Base-by-base conservation (phyloP, 2,888 invertebrate genomes). In the Calephelis perditalis region DNA sequence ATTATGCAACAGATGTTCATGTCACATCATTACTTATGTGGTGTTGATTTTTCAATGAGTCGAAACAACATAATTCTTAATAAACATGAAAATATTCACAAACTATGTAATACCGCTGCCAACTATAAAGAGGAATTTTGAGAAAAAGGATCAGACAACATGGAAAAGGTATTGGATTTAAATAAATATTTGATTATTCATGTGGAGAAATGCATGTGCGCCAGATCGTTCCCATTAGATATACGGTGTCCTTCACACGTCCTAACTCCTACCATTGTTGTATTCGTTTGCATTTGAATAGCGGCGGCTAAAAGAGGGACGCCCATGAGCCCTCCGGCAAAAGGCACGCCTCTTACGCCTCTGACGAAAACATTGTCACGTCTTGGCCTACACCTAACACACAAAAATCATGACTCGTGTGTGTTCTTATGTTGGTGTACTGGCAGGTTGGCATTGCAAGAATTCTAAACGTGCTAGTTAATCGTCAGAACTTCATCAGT, bases 241-340 rank as follows among this genome's bases (percentile, higher is more conserved):
- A 86, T 85, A 76, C 84, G 78, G 79, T 85, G 89, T 86, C 89
- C 89, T 89, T 90, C 86, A 88, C 87, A 85, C 87, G 88, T 85
- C 89, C 88, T 86, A 85, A 84, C 86, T 86, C 83, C 86, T 85
- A 83, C 89, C 84, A 88, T 88, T 89, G 88, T 89, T 82, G 75
- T 78, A 76, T 81, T 81, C 81, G 84, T 85, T 86, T 85, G 82
- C 84, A 87, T 89, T 86, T 84, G 82, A 88, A 88, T 86, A 79
- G 84, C 79, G 80, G 78, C 81, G 77, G 78, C 74, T 72, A 74
- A 76, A 75, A 76, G 74, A 73, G 73, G 64, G 78, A 80, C 86
- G 84, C 85, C 86, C 82, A 81, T 79, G 74, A 75, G 73, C 77
- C 77, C 75, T 68, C 76, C 70, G 70, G 69, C 75, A 73, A 68